Conservation (phyloP, 2,888 invertebrate species). For the Abscondita cerata region DNA sequence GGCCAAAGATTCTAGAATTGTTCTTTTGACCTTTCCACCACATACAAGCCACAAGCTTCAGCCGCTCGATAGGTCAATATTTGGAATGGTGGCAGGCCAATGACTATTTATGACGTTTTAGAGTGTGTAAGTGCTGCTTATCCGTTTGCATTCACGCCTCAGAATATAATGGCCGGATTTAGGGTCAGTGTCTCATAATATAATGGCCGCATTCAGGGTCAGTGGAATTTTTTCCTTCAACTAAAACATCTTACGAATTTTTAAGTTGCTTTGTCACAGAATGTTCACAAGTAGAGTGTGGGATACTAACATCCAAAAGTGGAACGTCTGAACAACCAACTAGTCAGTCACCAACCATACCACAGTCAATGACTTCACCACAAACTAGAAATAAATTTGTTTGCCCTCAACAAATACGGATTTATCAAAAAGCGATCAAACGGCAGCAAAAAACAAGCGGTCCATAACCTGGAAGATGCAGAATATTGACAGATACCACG, state of each 20-base stretch:
- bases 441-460: no score
- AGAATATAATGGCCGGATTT: no score
- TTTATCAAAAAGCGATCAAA: not conserved
- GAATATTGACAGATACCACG: no score
- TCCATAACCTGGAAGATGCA: no score
- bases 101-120: not conserved
- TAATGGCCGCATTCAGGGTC: not conserved
- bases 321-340: not conserved
- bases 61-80: slow-evolving; percentile 41
- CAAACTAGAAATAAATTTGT: not conserved
- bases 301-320: not conserved
- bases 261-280: slow-evolving; percentile 1
- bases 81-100: slow-evolving; percentile 28
- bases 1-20: not conserved
- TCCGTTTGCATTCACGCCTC: not conserved
- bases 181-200: no score
- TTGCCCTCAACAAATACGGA: not conserved
- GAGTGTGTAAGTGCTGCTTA: not conserved
- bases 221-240: not conserved
- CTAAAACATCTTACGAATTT: not conserved
- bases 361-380: no score
- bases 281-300: not conserved
- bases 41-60: no score
- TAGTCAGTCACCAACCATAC: no score
- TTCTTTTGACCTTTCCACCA: slow-evolving; percentile 43